Conservation (phyloP, 2,888 invertebrate genomes). For the Dione vanillae region DNA sequence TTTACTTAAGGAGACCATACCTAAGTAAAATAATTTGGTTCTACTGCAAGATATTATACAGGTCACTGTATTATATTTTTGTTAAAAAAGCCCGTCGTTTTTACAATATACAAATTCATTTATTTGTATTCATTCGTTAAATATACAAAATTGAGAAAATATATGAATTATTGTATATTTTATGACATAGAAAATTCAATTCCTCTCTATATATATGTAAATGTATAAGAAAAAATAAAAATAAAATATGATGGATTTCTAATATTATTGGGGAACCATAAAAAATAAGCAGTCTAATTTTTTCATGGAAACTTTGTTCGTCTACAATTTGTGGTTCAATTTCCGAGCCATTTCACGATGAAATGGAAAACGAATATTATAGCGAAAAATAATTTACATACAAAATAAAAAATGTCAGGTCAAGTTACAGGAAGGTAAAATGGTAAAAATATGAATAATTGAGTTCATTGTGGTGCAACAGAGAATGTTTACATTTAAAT, state of each 20-base stretch:
- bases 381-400: constrained; percentile 41
- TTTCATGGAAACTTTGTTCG: constrained; percentile 37
- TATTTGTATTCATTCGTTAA: no score
- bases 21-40: no score
- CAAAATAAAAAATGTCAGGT: constrained; percentile 42
- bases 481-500: not conserved
- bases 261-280: not conserved
- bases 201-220: not conserved
- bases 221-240: not conserved
- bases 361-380: constrained; percentile 41
- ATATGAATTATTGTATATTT: no score
- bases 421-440: constrained; percentile 23
- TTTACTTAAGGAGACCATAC: no score
- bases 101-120: no score
- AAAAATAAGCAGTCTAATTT: constrained; percentile 10
- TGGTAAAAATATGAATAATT: not conserved
- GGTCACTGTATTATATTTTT: no score
- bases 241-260: not conserved
- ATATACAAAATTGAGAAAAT: no score
- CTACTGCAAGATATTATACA: no score
- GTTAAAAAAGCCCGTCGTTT: no score
- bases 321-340: constrained; percentile 41
- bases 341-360: constrained; percentile 38
- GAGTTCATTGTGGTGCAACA: not conserved
- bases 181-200: no score